Evolutionary conservation across 2,888 invertebrate species (phyloP).

Genomic region (Platycheirus albimanus): DNA sequence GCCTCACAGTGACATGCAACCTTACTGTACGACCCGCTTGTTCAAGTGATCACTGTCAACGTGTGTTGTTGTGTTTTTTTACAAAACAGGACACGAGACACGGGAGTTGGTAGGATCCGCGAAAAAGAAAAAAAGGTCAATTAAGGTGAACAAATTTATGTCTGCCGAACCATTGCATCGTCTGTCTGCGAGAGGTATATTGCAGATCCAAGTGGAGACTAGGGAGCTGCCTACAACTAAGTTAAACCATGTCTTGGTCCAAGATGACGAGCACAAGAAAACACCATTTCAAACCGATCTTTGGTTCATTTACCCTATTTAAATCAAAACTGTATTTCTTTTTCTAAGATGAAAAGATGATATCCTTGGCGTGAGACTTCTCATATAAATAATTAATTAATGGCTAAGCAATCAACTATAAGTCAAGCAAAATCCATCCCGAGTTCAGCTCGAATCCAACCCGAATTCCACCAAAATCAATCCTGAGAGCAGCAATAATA

Average conservation of each 20-base stretch:
- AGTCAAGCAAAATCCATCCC: too few species aligned
- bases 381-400: too few species aligned
- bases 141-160: constrained; percentile 73
- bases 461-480: too few species aligned
- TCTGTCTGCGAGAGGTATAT: constrained; percentile 36
- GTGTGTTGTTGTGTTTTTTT: constrained; percentile 53
- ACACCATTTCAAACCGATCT: too few species aligned
- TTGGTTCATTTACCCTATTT: too few species aligned
- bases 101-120: constrained; percentile 42
- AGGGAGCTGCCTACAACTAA: constrained; percentile 40
- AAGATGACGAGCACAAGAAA: constrained; percentile 5
- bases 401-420: too few species aligned
- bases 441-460: too few species aligned
- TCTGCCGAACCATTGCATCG: constrained; percentile 56
- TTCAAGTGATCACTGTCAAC: constrained; percentile 72
- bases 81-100: constrained; percentile 67
- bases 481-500: too few species aligned
- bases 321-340: too few species aligned
- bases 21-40: constrained; percentile 63
- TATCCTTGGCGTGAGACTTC: too few species aligned
- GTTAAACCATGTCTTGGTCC: constrained; percentile 6
- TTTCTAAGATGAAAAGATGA: too few species aligned
- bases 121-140: constrained; percentile 67
- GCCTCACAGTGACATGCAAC: constrained; percentile 34
- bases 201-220: constrained; percentile 15